Evolutionary conservation across 2,113 vertebrate genomes (phyloP).

Genomic region (Rhea americana): DNA sequence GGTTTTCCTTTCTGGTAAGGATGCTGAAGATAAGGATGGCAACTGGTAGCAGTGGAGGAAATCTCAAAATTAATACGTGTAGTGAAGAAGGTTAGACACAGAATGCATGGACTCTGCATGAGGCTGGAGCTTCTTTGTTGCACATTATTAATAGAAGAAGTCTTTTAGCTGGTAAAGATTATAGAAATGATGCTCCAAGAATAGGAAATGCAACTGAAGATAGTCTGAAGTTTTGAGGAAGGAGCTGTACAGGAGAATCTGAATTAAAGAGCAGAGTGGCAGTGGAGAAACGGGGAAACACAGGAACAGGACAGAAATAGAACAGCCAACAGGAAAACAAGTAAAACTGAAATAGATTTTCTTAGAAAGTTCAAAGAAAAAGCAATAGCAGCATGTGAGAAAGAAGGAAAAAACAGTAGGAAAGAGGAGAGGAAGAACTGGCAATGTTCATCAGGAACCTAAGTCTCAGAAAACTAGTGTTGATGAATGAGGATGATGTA

Average conservation of each 20-base stretch:
- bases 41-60: neutral
- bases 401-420: neutral
- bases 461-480: neutral
- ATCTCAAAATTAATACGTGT: neutral
- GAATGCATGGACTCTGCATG: neutral
- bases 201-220: neutral
- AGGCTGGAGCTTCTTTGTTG: neutral
- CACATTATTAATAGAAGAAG: neutral
- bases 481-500: neutral
- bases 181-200: neutral
- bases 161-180: neutral
- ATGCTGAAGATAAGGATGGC: neutral
- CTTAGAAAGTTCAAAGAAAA: neutral
- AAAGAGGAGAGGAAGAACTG: neutral
- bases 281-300: neutral
- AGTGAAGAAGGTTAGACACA: neutral
- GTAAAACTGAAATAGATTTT: neutral
- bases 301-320: neutral
- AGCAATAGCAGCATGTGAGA: neutral
- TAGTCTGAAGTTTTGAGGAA: neutral
- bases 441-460: neutral
- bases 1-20: neutral
- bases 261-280: neutral
- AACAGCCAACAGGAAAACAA: neutral
- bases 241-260: neutral